phyloP scores from a whole-genome alignment of 2,888 invertebrate genomes.

The Epsilonema sp. region DNA sequence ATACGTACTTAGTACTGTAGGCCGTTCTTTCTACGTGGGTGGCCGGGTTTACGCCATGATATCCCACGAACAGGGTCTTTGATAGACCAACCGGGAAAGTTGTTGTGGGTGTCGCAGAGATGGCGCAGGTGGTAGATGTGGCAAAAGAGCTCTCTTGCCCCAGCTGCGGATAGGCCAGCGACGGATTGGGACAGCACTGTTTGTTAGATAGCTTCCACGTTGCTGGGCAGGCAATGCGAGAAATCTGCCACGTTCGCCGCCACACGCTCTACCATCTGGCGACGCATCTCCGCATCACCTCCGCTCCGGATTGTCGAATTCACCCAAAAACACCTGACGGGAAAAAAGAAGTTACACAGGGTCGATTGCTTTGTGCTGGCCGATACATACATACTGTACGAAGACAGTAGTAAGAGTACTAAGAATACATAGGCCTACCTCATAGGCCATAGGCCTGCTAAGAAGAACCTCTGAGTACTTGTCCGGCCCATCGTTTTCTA shows the following conservation, averaged over 20 bases:
- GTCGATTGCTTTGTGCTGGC: background rate
- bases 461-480: constrained; percentile 78
- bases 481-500: constrained; percentile 92
- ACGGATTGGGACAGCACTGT: constrained; percentile 38
- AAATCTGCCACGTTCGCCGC: constrained; percentile 95
- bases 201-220: constrained; percentile 86
- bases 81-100: constrained; percentile 91
- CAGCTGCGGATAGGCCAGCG: constrained; percentile 17
- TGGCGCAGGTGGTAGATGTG: constrained; percentile 92
- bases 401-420: no score
- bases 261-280: constrained; percentile 85
- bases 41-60: no score
- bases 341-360: background rate
- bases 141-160: constrained; percentile 62
- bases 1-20: no score
- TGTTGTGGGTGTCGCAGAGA: constrained; percentile 56
- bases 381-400: no score
- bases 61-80: constrained; percentile 83
- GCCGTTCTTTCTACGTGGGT: no score
- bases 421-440: no score
- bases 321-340: constrained; percentile 45
- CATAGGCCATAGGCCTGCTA: no score
- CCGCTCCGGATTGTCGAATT: constrained; percentile 97
- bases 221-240: constrained; percentile 73
- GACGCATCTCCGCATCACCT: constrained; percentile 94